Evolutionary conservation across 2,888 invertebrate genomes (phyloP), one percentile per base, ranked within the genome.

Genomic region (Troglohyphantes excavatus): DNA sequence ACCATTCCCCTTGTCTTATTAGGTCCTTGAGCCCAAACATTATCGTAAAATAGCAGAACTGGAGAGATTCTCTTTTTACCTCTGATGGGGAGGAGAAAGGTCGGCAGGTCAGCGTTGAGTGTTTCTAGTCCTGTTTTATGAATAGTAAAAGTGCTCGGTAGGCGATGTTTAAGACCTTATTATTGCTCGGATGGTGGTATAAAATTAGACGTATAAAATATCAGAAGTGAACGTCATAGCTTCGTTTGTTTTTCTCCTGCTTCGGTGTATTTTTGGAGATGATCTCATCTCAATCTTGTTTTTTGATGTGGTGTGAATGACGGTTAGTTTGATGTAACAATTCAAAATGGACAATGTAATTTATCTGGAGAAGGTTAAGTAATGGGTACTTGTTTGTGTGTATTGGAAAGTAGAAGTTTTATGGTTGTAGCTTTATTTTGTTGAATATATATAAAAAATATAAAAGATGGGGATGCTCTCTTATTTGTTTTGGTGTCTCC

Each of bases 201-300:
- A 85, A 85, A 85, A 84, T 83, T 84, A 84, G 73, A 29, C 65
- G 46, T 43, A 84, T 75, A 75, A 72, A 68, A 67, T 76, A 85
- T 75, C 67, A n/a, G 63, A 6, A 17, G 26, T 27, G 1, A 68
- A 33, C 3, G 53, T 53, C 53, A n/a, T 53, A 53, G 53, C 13
- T n/a, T 53, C n/a, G n/a, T 53, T n/a, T 53, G 9, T n/a, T 53
- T 53, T n/a, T n/a, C n/a, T n/a, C 53, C 53, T 2, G 53, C 17
- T 53, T 53, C 17, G 53, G 17, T 53, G n/a, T 2, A 39, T 39
- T 39, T 39, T n/a, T n/a, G n/a, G 13, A 39, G 39, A 2, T 39
- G 39, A 33, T 33, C 5, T 33, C 5, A 39, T 39, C 39, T 1
- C 39, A 39, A 39, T 39, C 13, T 39, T 39, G 13, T 39, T 39